These are phyloP conservation scores for Caenorhabditis remanei DNA, from an alignment of 1,140 invertebrate genomes.

Conservation along the genomic window DNA sequence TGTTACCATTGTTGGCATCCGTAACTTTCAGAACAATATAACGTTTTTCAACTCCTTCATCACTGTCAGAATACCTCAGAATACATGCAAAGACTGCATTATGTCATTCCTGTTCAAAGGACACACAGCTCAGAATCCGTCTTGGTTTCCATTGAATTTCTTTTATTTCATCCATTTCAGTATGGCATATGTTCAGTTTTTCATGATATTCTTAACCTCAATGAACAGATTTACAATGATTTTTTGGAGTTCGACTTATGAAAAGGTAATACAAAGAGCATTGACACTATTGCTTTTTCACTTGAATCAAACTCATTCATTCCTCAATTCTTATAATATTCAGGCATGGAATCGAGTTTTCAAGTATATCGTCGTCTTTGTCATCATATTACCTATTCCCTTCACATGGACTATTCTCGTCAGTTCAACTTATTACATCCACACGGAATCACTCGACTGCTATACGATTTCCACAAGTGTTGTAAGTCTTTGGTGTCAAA, in stretches of 20 bases:
- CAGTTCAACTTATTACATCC: background rate
- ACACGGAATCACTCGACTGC: slow-evolving; percentile 25
- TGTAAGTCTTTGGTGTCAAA: background rate
- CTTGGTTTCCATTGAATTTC: slow-evolving; percentile 24
- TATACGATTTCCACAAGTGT: background rate
- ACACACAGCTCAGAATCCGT: slow-evolving; percentile 3
- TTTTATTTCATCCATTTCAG: slow-evolving; percentile 30
- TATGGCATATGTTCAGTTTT: slow-evolving; percentile 31
- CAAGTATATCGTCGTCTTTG: background rate
- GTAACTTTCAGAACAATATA: slow-evolving; percentile 4
- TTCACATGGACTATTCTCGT: slow-evolving; percentile 2
- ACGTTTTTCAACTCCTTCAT: slow-evolving; percentile 32
- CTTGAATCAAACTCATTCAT: too few relatives aligned
- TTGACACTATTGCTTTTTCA: background rate
- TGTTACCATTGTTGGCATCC: background rate
- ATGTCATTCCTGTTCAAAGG: slow-evolving; percentile 19
- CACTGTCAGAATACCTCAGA: slow-evolving; percentile 14
- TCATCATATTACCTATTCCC: background rate
- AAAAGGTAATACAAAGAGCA: background rate
- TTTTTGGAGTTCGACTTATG: slow-evolving; percentile 18
- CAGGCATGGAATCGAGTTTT: background rate
- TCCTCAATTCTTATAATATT: background rate
- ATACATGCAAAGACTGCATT: slow-evolving; percentile 28
- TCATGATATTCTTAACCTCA: slow-evolving; percentile 22
- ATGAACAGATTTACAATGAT: slow-evolving; percentile 34